Evolutionary conservation across 2,113 vertebrate genomes (phyloP).

Genomic region (Noturus placidus): DNA sequence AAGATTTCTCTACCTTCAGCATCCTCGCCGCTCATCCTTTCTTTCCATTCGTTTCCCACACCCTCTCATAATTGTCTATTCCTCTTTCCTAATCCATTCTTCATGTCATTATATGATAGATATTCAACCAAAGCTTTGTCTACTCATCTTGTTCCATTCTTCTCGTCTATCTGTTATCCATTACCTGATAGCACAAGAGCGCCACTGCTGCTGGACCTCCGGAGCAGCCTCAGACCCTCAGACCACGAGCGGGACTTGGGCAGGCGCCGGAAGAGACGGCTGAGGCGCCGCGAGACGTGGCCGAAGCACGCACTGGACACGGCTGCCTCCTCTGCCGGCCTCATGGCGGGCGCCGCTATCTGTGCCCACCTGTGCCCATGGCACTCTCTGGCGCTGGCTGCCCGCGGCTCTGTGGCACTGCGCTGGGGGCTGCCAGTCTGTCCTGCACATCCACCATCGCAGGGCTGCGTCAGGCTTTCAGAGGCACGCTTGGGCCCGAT

Average conservation of each 20-base stretch:
- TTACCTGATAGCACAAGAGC: conserved; percentile 75
- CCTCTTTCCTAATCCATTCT: background rate
- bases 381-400: conserved; percentile 31
- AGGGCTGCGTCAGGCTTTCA: conserved; percentile 45
- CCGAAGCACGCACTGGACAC: conserved; percentile 79
- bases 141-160: background rate
- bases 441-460: conserved; percentile 55
- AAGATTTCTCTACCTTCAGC: background rate
- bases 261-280: conserved; percentile 81
- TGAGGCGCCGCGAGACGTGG: conserved; percentile 76
- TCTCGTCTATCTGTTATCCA: conserved; percentile 53
- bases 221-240: conserved; percentile 69
- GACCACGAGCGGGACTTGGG: conserved; percentile 79
- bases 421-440: conserved; percentile 47
- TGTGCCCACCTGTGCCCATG: conserved; percentile 44
- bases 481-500: conserved; percentile 28
- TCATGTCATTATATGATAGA: background rate
- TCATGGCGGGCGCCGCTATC: conserved; percentile 50
- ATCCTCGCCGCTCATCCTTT: background rate
- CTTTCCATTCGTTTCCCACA: background rate
- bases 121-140: background rate
- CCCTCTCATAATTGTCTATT: background rate
- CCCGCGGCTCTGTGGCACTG: conserved; percentile 42
- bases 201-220: conserved; percentile 71
- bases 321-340: conserved; percentile 58